Percentiles rank a stretch among this genome's conserved stretches.
Evolutionary conservation across 2,113 vertebrate species (phyloP).

Genomic region (Micronycteris hirsuta): DNA sequence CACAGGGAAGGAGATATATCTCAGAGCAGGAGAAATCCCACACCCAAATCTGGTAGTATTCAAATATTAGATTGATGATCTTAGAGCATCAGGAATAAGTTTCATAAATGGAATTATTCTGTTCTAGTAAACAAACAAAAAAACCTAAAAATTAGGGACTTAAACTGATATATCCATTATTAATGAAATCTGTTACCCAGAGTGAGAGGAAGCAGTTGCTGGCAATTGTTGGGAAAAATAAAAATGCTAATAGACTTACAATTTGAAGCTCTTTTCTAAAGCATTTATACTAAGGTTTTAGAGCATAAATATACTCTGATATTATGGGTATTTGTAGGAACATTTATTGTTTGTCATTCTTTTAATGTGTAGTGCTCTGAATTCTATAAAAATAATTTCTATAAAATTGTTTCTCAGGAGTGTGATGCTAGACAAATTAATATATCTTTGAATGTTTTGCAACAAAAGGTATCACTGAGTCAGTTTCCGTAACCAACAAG

Average conservation of each 20-base stretch:
- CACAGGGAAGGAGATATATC: not conserved
- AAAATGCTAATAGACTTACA: not conserved
- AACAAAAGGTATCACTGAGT: not conserved
- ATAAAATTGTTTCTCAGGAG: not conserved
- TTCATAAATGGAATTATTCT: not conserved
- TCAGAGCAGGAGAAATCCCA: not conserved
- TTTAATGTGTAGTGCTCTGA: not conserved
- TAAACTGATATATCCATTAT: not conserved
- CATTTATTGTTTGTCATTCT: not conserved
- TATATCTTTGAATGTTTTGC: not conserved
- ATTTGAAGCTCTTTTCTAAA: not conserved
- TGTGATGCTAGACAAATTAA: not conserved
- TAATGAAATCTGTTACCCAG: not conserved
- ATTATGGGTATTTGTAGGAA: not conserved
- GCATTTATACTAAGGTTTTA: not conserved
- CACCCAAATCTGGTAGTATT: not conserved
- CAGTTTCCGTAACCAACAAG: not conserved
- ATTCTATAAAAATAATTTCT: slow-evolving; percentile 36
- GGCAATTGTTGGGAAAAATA: not conserved
- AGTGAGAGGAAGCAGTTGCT: not conserved
- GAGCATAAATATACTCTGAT: not conserved
- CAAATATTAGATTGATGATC: not conserved
- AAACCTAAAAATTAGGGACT: not conserved
- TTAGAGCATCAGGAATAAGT: not conserved
- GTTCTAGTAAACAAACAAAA: not conserved